phyloP scores from a whole-genome alignment of 2,888 invertebrate species.

The Tortrix viridana region DNA sequence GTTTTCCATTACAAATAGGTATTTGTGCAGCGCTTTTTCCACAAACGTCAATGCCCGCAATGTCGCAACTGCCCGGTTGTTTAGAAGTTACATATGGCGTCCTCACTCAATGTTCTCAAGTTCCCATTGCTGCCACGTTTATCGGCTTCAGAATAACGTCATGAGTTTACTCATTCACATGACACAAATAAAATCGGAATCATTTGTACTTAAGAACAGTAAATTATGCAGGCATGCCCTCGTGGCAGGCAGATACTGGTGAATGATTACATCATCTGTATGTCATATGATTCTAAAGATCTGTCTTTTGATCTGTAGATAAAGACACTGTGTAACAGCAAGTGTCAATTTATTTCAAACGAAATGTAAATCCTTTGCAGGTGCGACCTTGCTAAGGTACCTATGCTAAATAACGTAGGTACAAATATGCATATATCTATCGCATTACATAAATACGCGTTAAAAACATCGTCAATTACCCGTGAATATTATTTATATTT shows the following conservation, averaged over 20 bases:
- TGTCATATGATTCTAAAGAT: conserved; percentile 6
- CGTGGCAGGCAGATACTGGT: conserved; percentile 1
- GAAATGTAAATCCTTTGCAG: too few relatives aligned
- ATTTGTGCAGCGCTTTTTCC: too few relatives aligned
- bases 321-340: neutral
- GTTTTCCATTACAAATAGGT: too few relatives aligned
- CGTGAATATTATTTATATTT: neutral
- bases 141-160: conserved; percentile 6
- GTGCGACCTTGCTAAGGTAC: too few relatives aligned
- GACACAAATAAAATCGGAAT: conserved; percentile 13
- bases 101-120: too few relatives aligned
- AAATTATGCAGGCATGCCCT: conserved; percentile 1
- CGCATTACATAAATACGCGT: too few relatives aligned
- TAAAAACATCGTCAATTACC: neutral
- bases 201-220: conserved; percentile 11
- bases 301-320: neutral
- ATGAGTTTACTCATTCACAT: conserved; percentile 10
- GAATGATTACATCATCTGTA: conserved; percentile 21
- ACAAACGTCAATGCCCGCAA: too few relatives aligned
- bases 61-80: too few relatives aligned
- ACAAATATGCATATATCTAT: too few relatives aligned
- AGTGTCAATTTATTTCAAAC: too few relatives aligned
- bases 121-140: neutral
- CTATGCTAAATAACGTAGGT: too few relatives aligned
- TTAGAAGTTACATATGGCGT: too few relatives aligned